Evolutionary conservation across 2,797 vertebrate species (phyloP).

Genomic region (Numenius phaeopus): DNA sequence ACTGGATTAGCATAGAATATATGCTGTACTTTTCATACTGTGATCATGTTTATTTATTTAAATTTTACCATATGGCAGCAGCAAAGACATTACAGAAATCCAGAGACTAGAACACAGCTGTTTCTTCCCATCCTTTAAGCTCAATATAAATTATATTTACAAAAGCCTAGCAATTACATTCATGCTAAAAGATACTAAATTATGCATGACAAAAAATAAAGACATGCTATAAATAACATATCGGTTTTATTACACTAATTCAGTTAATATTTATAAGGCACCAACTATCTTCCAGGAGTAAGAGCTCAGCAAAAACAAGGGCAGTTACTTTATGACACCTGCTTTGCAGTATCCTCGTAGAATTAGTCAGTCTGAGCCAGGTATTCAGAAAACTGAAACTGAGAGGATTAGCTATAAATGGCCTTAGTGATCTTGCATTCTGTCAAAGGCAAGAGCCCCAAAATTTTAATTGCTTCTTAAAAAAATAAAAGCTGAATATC

Average conservation of each 20-base stretch:
- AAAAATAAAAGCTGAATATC: neutral
- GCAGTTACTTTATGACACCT: neutral
- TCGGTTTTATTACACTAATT: slow-evolving; percentile 19
- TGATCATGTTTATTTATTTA: slow-evolving; percentile 9
- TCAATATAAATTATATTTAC: slow-evolving; percentile 68
- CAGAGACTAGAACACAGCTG: slow-evolving; percentile 36
- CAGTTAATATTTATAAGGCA: slow-evolving; percentile 35
- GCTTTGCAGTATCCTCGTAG: neutral
- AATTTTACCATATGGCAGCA: neutral
- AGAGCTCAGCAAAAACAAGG: slow-evolving; percentile 1
- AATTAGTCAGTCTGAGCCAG: neutral
- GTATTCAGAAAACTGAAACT: neutral
- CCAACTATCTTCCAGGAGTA: neutral
- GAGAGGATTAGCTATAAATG: neutral
- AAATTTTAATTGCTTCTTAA: neutral
- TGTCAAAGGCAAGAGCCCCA: neutral
- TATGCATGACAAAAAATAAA: slow-evolving; percentile 61
- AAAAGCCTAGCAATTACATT: slow-evolving; percentile 60
- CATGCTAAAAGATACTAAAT: slow-evolving; percentile 45
- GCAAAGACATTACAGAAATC: neutral
- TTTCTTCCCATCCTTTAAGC: slow-evolving; percentile 40
- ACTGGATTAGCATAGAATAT: neutral
- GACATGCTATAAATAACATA: neutral
- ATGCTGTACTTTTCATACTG: neutral
- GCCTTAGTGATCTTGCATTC: neutral